These are phyloP conservation scores for Heliconius himera DNA, from an alignment of 1,140 invertebrate species.

Conservation along the genomic window DNA sequence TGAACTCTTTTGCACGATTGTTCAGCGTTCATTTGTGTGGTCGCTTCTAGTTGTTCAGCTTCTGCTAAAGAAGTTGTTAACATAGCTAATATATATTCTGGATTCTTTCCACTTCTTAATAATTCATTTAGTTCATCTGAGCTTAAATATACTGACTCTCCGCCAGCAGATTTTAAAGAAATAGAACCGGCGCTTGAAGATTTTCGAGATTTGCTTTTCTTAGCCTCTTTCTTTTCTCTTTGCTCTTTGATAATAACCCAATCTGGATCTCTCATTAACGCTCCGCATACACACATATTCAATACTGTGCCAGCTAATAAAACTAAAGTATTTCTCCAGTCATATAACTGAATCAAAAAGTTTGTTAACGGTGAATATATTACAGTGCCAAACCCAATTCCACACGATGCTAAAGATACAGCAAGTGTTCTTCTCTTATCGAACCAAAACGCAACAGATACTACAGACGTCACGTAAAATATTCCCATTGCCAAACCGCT, in stretches of 20 bases:
- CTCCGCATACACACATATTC: conserved; percentile 93
- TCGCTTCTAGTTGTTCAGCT: conserved; percentile 67
- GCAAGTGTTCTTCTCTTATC: conserved; percentile 94
- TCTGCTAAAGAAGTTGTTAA: conserved; percentile 64
- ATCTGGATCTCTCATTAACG: conserved; percentile 92
- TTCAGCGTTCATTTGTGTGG: conserved; percentile 68
- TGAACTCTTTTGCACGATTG: conserved; percentile 60
- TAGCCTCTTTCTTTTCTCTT: conserved; percentile 55
- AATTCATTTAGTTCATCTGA: conserved; percentile 65
- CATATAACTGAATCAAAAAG: conserved; percentile 86
- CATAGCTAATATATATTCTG: conserved; percentile 68
- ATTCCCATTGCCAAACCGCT: conserved; percentile 92
- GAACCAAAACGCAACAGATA: conserved; percentile 97
- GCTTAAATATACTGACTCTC: conserved; percentile 65
- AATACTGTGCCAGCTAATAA: conserved; percentile 91
- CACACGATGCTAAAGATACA: conserved; percentile 82
- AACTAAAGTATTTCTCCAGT: conserved; percentile 91
- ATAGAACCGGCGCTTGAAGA: conserved; percentile 64
- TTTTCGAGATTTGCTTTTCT: conserved; percentile 50
- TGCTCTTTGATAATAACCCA: conserved; percentile 82
- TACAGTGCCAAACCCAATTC: conserved; percentile 83
- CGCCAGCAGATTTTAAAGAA: conserved; percentile 63
- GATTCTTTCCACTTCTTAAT: conserved; percentile 67
- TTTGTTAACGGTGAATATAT: conserved; percentile 90
- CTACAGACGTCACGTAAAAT: conserved; percentile 93